These are phyloP conservation scores for Melipona bicolor DNA, from an alignment of 2,888 invertebrate species.

Conservation along the genomic window DNA sequence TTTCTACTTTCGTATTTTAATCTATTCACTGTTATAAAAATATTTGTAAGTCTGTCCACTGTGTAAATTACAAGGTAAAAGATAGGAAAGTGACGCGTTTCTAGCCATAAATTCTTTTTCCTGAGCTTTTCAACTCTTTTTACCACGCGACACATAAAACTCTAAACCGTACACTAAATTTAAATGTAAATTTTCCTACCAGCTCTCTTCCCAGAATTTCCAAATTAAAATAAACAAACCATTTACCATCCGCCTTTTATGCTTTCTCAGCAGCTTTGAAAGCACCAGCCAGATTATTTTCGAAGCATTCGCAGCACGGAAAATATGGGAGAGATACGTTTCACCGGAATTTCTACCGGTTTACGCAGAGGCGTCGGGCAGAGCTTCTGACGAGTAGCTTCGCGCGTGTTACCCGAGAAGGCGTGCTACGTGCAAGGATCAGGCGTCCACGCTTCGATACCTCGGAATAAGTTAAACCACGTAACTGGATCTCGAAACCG, in stretches of 20 bases:
- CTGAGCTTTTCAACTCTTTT: not conserved
- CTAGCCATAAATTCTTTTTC: too few relatives aligned
- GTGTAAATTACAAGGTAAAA: too few relatives aligned
- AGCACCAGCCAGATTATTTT: not conserved
- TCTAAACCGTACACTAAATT: not conserved
- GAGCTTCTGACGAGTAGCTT: conserved; percentile 32
- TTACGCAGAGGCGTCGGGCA: conserved; percentile 16
- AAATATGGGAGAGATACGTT: conserved; percentile 2
- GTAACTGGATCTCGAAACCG: conserved; percentile 57
- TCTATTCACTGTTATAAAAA: too few relatives aligned
- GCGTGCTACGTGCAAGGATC: conserved; percentile 13
- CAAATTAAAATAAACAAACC: not conserved
- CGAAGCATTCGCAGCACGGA: not conserved
- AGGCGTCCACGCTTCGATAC: conserved; percentile 50
- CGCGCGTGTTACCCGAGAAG: conserved; percentile 39
- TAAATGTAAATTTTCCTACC: not conserved
- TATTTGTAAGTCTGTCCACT: too few relatives aligned
- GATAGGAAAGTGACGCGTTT: too few relatives aligned
- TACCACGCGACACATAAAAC: too few relatives aligned
- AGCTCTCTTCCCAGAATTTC: not conserved
- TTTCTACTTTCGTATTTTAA: not conserved
- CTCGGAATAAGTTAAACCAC: conserved; percentile 53
- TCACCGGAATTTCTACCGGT: conserved; percentile 21
- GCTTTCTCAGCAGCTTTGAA: not conserved
- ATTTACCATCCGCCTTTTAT: not conserved